Conservation (phyloP, 1,140 invertebrate genomes). For the Babylonia areolata region DNA sequence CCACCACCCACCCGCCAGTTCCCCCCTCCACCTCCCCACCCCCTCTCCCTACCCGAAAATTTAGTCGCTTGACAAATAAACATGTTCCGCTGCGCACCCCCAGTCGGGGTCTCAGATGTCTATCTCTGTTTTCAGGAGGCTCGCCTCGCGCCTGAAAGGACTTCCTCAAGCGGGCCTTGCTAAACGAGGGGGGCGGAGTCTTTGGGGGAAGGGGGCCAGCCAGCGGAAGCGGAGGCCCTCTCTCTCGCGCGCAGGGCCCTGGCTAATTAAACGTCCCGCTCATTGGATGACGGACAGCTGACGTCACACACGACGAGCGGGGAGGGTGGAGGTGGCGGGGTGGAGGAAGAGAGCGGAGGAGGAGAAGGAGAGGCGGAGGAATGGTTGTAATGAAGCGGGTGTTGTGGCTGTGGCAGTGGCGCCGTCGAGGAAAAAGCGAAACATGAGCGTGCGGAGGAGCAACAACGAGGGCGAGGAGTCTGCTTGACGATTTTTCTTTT, state of each 20-base stretch:
- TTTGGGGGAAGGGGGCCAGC: too few species aligned
- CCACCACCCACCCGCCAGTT: not conserved
- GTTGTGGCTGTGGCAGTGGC: not conserved
- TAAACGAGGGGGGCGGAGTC: slow-evolving; percentile 31
- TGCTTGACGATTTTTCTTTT: not conserved
- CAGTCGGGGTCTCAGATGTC: slow-evolving; percentile 3
- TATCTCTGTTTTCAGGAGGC: not conserved
- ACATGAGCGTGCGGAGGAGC: not conserved
- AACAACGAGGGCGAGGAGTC: not conserved
- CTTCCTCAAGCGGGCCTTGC: not conserved
- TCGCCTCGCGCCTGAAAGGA: not conserved
- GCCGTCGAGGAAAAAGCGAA: not conserved
- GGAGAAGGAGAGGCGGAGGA: too few species aligned
- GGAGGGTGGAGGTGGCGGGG: not conserved
- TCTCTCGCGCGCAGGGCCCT: not conserved
- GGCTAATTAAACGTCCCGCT: slow-evolving; percentile 36
- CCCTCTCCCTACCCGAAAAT: not conserved
- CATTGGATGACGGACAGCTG: slow-evolving; percentile 36
- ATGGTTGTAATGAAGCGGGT: not conserved
- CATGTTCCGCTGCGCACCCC: slow-evolving; percentile 30
- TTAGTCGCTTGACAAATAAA: slow-evolving; percentile 34
- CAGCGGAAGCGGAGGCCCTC: not conserved
- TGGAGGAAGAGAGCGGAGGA: not conserved
- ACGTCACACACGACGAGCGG: too few species aligned
- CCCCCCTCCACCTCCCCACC: not conserved